Conservation (phyloP, 2,797 vertebrate species). For the Sphenopsis melanotis region DNA sequence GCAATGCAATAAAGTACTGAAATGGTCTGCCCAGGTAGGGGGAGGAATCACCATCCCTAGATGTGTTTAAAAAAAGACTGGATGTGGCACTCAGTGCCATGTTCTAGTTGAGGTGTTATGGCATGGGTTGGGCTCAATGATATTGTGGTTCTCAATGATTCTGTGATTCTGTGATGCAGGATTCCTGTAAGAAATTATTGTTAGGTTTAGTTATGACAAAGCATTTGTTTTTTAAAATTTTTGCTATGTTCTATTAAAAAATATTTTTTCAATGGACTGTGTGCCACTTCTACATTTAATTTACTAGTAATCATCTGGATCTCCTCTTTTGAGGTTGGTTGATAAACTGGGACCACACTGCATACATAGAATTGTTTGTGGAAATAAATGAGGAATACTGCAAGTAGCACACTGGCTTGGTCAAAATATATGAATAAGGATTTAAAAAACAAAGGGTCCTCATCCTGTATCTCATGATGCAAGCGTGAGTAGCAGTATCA, state of each 20-base stretch:
- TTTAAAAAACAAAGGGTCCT: not conserved
- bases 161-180: not conserved
- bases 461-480: not conserved
- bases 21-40: fast-evolving
- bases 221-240: not conserved
- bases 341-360: not conserved
- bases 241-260: not conserved
- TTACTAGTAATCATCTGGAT: not conserved
- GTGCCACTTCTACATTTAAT: not conserved
- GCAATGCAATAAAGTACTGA: not conserved
- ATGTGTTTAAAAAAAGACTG: not conserved
- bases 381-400: not conserved
- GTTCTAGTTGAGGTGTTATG: not conserved
- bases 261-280: not conserved
- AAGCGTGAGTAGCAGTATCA: not conserved
- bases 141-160: not conserved
- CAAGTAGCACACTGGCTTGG: not conserved
- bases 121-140: fast-evolving
- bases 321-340: not conserved
- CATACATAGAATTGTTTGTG: not conserved
- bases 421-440: not conserved
- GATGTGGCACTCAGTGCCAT: not conserved
- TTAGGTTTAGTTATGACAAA: not conserved
- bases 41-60: not conserved
- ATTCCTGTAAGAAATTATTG: not conserved